Percentiles rank a stretch among this genome's conserved stretches.
Conservation (phyloP, 2,113 vertebrate species). For the Boulengeromyrus knoepffleri region DNA sequence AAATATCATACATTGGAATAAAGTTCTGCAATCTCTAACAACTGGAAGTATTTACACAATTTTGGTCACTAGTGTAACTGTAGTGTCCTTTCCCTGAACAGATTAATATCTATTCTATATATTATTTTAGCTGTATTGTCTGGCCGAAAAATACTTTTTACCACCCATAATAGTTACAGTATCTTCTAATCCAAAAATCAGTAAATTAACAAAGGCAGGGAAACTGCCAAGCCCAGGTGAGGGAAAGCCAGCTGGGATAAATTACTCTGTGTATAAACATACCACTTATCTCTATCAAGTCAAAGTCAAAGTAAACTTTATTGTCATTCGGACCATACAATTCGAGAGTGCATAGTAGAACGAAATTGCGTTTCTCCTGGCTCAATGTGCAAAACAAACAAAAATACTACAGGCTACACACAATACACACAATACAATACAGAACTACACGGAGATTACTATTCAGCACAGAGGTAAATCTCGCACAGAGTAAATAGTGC, state of each 20-base stretch:
- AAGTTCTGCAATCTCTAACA: neutral
- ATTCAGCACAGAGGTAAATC: no score
- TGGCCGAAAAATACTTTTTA: neutral
- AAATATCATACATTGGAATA: no score
- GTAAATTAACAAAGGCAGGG: neutral
- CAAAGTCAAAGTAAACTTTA: no score
- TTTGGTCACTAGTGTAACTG: neutral
- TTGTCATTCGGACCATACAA: no score
- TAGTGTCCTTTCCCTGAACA: neutral
- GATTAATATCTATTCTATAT: neutral
- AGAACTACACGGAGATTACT: no score
- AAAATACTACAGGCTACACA: no score
- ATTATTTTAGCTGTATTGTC: neutral
- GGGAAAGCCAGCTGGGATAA: neutral
- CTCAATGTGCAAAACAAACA: no score
- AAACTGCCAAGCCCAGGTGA: neutral
- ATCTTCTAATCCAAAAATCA: neutral
- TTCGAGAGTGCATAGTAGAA: no score
- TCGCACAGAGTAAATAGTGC: no score
- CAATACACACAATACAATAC: no score
- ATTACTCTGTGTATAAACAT: conserved; percentile 3
- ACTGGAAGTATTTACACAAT: neutral
- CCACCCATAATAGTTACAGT: neutral
- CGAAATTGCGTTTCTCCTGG: no score
- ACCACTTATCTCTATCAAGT: neutral